Evolutionary conservation across 2,113 vertebrate genomes (phyloP), one percentile per base, ranked within the genome.

Genomic region (Sinosuthora webbiana): DNA sequence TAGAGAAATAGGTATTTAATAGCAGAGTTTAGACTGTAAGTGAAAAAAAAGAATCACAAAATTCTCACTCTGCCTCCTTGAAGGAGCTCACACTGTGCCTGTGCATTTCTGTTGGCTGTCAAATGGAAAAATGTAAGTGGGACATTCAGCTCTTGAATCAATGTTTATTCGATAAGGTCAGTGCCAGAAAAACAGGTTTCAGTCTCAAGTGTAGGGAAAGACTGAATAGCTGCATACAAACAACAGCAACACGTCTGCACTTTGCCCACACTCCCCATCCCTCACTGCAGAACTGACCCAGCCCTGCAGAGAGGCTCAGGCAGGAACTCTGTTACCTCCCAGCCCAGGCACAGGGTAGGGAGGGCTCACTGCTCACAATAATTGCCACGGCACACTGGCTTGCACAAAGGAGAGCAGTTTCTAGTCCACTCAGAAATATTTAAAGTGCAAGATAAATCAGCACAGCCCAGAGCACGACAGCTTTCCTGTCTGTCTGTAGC

Each of bases 91-190:
- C 27, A 23, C 28, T 10, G 6, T 30, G 47, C 17, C 53, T 70
- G 45, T 47, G 44, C 39, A 42, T 57, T 85, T 89, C 81, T 91
- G 81, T 16, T 59, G 63, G 35, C 16, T 93, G 94, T 90, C 94
- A 89, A 45, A 78, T 5, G 20, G 85, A 86, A 81, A 82, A 83
- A 44, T 10, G 0, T 30, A 70, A 52, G 47, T n/a, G 64, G 83
- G 80, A 67, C 37, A 15, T 75, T 86, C 52, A 63, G 59, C 60
- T 71, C 88, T 74, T 35, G 57, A 94, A 75, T 92, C 90, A 70
- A 78, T 70, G 64, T 74, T 91, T 90, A 92, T 67, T 86, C 15
- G 0, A 44, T 92, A 89, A 90, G 83, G 79, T 90, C 85, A 74
- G 71, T n/a, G 71, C 56, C 83, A 88, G 39, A 87, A 57, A 47